Evolutionary conservation across 2,888 invertebrate species (phyloP).

Genomic region (Brachyptera putata): DNA sequence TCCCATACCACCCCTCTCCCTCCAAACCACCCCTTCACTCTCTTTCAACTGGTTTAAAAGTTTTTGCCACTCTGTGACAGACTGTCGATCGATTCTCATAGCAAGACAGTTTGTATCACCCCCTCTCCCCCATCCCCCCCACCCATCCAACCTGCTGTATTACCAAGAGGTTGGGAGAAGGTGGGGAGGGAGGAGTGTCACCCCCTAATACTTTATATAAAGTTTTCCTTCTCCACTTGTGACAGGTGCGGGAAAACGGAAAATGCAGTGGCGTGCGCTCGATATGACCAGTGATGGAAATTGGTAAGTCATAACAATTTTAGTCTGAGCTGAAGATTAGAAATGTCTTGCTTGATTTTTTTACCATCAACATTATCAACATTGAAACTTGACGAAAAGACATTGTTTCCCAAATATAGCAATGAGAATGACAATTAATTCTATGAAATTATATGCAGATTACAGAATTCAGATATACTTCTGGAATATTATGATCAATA

Average conservation of each 20-base stretch:
- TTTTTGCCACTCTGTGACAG: constrained; percentile 21
- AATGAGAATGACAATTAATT: no score
- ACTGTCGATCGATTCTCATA: constrained; percentile 18
- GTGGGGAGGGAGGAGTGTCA: background rate
- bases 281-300: no score
- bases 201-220: constrained; percentile 27
- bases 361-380: no score
- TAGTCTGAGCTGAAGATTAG: no score
- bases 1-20: constrained; percentile 3
- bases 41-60: constrained; percentile 11
- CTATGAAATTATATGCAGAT: no score
- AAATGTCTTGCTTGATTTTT: no score
- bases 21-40: background rate
- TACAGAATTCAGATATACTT: no score
- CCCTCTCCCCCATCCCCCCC: background rate
- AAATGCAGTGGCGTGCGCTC: background rate
- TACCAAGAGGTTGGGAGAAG: background rate
- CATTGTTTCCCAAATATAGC: no score
- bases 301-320: no score
- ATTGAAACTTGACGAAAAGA: no score
- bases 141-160: background rate
- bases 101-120: constrained; percentile 19
- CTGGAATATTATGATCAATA: no score
- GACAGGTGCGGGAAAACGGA: constrained; percentile 25
- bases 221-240: constrained; percentile 26